Percentiles rank a stretch among this genome's conserved stretches.
Conservation (phyloP, 1,140 invertebrate species). For the Brachionus rotundiformis region DNA sequence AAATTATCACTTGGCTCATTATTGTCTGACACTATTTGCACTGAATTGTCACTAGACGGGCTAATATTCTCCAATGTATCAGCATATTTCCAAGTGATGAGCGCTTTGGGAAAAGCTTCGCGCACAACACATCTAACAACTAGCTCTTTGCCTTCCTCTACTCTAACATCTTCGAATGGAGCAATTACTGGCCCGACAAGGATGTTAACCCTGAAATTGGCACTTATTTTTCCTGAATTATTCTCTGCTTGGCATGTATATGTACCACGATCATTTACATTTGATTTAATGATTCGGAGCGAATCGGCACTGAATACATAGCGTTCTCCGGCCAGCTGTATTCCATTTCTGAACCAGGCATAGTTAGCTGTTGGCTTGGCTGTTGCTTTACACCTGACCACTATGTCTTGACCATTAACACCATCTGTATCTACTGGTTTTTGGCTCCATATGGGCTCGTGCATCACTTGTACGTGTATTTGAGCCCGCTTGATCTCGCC, state of each 20-base stretch:
- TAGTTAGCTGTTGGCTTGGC: slow-evolving; percentile 21
- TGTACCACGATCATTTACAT: neutral
- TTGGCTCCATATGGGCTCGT: neutral
- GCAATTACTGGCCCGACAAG: neutral
- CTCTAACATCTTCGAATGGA: neutral
- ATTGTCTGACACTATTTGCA: slow-evolving; percentile 1
- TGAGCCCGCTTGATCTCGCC: slow-evolving; percentile 38
- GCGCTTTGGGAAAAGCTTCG: slow-evolving; percentile 45
- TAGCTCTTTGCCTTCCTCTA: neutral
- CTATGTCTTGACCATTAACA: slow-evolving; percentile 15
- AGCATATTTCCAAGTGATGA: slow-evolving; percentile 43
- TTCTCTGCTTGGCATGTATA: slow-evolving; percentile 47
- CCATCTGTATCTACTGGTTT: slow-evolving; percentile 30
- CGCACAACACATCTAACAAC: slow-evolving; percentile 11
- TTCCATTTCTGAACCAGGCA: slow-evolving; percentile 25
- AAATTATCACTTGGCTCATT: neutral
- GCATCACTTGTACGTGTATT: slow-evolving; percentile 38
- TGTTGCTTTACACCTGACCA: slow-evolving; percentile 17
- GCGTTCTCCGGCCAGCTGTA: neutral
- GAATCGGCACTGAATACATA: slow-evolving; percentile 1
- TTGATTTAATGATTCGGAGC: neutral
- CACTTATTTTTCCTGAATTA: slow-evolving; percentile 13
- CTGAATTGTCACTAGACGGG: neutral
- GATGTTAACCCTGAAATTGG: slow-evolving; percentile 22
- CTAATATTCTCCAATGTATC: slow-evolving; percentile 4